Conservation (phyloP, 2,797 vertebrate species). For the Anniella stebbinsi region DNA sequence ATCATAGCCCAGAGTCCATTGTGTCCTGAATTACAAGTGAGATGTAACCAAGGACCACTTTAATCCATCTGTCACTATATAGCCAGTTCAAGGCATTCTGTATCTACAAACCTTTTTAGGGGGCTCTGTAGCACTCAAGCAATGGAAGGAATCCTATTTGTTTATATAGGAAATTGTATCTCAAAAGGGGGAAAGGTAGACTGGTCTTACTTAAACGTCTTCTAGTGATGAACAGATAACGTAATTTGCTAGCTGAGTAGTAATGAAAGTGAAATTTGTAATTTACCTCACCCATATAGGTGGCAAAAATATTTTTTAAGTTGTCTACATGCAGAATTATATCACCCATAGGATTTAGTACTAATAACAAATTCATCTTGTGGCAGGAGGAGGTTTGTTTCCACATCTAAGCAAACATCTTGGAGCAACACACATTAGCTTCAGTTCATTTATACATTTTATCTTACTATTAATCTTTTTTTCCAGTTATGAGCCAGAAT, state of each 20-base stretch:
- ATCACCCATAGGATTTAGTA: not conserved
- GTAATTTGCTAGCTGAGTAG: not conserved
- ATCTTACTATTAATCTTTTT: slow-evolving; percentile 27
- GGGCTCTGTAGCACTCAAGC: not conserved
- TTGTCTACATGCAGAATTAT: no score
- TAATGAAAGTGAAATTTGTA: not conserved
- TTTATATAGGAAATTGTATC: not conserved
- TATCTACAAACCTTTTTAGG: fast-evolving
- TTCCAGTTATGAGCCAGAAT: slow-evolving; percentile 95
- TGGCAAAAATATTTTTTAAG: not conserved
- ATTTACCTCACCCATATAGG: not conserved
- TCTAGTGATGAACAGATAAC: no score
- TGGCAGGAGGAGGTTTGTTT: not conserved
- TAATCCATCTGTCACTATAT: not conserved
- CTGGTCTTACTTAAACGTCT: not conserved
- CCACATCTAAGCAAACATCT: not conserved
- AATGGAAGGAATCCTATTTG: not conserved
- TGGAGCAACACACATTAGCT: not conserved
- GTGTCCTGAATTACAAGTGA: not conserved
- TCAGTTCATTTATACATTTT: not conserved
- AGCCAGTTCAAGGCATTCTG: not conserved
- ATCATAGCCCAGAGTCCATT: not conserved
- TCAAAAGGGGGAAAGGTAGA: not conserved
- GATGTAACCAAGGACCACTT: not conserved
- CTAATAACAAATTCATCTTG: not conserved